phyloP scores from a whole-genome alignment of 2,888 invertebrate genomes.

The Eubasilissa splendida region DNA sequence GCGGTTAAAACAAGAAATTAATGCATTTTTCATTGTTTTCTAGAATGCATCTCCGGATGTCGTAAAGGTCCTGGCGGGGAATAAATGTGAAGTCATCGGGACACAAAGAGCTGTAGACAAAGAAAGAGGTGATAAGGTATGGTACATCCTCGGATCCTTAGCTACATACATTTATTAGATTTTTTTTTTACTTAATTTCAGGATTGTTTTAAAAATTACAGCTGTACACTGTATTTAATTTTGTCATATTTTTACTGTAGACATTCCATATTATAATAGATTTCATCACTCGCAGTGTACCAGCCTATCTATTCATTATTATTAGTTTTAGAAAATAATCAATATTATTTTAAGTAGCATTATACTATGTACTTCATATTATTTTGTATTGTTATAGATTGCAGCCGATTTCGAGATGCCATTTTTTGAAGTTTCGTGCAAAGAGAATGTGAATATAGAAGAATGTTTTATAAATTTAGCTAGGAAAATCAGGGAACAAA shows the following conservation, averaged over 20 bases:
- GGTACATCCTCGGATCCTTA: not conserved
- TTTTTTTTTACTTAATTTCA: too few relatives aligned
- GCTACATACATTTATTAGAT: too few relatives aligned
- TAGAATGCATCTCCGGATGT: slow-evolving; percentile 91
- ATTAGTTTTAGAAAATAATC: too few relatives aligned
- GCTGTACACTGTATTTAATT: too few relatives aligned
- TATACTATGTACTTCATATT: too few relatives aligned
- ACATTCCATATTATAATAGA: too few relatives aligned
- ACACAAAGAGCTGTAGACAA: slow-evolving; percentile 84
- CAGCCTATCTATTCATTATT: too few relatives aligned
- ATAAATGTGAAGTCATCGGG: slow-evolving; percentile 86
- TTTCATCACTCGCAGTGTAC: too few relatives aligned
- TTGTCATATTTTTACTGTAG: not conserved
- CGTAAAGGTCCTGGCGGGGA: slow-evolving; percentile 88
- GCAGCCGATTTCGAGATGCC: slow-evolving; percentile 91
- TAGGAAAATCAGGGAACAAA: slow-evolving; percentile 86
- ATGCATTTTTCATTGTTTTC: slow-evolving; percentile 58
- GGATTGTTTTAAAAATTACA: too few relatives aligned
- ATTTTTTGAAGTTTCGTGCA: slow-evolving; percentile 91
- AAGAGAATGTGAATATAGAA: slow-evolving; percentile 88
- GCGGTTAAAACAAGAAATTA: not conserved
- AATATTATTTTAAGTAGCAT: too few relatives aligned
- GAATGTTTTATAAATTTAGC: slow-evolving; percentile 87
- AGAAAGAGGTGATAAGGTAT: slow-evolving; percentile 86
- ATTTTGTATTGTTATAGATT: slow-evolving; percentile 72